phyloP scores from a whole-genome alignment of 2,797 vertebrate genomes.

The Sebastes vulpes region DNA sequence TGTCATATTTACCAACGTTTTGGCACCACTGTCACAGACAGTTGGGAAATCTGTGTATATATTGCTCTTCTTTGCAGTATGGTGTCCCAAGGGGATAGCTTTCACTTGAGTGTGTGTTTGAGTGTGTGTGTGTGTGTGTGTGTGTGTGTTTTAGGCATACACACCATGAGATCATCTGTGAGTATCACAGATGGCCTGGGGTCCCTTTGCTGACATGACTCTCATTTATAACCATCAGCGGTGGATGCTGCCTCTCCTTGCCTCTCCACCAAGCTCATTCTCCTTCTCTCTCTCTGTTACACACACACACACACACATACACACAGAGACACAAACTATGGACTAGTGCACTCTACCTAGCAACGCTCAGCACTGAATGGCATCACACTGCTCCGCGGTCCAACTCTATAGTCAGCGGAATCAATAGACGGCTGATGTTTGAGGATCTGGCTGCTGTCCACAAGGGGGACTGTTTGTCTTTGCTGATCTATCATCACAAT shows the following conservation, averaged over 20 bases:
- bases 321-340: slow-evolving; percentile 37
- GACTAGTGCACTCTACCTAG: slow-evolving; percentile 72
- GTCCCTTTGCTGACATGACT: slow-evolving; percentile 68
- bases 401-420: slow-evolving; percentile 57
- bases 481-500: slow-evolving; percentile 36
- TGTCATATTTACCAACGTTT: background rate
- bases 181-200: slow-evolving; percentile 82
- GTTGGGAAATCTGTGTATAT: background rate
- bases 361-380: slow-evolving; percentile 63
- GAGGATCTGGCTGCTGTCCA: slow-evolving; percentile 66
- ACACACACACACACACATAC: slow-evolving; percentile 4
- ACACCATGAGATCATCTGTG: slow-evolving; percentile 55
- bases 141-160: background rate
- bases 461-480: slow-evolving; percentile 66
- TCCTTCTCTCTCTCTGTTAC: background rate
- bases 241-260: slow-evolving; percentile 48
- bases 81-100: slow-evolving; percentile 8
- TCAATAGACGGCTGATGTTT: slow-evolving; percentile 57
- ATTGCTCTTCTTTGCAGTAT: background rate
- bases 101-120: slow-evolving; percentile 11
- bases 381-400: slow-evolving; percentile 48
- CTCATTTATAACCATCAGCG: slow-evolving; percentile 82
- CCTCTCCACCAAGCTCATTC: slow-evolving; percentile 17
- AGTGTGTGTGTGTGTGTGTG: background rate
- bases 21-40: background rate